Percentiles rank a stretch among this genome's conserved stretches.
phyloP scores from a whole-genome alignment of 2,113 vertebrate genomes.

The Myanophis thanlyinensis region DNA sequence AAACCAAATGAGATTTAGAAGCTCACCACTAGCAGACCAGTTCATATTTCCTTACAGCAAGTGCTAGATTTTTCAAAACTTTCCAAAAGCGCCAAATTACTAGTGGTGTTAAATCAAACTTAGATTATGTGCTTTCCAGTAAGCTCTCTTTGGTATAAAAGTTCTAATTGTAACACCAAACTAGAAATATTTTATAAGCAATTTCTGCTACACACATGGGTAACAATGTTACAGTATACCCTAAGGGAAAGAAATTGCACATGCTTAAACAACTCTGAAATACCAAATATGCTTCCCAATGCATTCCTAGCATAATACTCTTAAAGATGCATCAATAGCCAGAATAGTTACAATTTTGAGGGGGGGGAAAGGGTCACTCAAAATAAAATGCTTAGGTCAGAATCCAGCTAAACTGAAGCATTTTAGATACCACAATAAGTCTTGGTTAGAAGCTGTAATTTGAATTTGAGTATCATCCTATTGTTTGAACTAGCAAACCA shows the following conservation, averaged over 20 bases:
- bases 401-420: constrained; percentile 16
- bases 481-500: neutral
- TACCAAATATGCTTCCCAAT: constrained; percentile 68
- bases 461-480: neutral
- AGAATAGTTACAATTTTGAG: constrained; percentile 63
- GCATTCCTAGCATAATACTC: constrained; percentile 65
- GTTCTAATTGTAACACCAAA: constrained; percentile 62
- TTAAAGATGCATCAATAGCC: constrained; percentile 63
- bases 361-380: constrained; percentile 41
- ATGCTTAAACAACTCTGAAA: constrained; percentile 65
- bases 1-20: constrained; percentile 55
- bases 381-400: constrained; percentile 42
- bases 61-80: constrained; percentile 65
- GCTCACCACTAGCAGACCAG: constrained; percentile 49
- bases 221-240: constrained; percentile 56
- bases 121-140: constrained; percentile 73
- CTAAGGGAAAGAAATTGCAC: constrained; percentile 73
- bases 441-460: neutral
- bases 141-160: constrained; percentile 83
- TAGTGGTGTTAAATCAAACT: constrained; percentile 62
- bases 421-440: neutral
- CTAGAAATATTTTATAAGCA: constrained; percentile 72
- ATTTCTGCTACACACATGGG: constrained; percentile 68
- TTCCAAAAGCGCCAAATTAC: constrained; percentile 64
- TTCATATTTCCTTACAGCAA: constrained; percentile 54